A percentile compares a stretch with the other conserved stretches of the same genome.
Conservation (phyloP, 2,113 vertebrate genomes). For the Ellobius talpinus region DNA sequence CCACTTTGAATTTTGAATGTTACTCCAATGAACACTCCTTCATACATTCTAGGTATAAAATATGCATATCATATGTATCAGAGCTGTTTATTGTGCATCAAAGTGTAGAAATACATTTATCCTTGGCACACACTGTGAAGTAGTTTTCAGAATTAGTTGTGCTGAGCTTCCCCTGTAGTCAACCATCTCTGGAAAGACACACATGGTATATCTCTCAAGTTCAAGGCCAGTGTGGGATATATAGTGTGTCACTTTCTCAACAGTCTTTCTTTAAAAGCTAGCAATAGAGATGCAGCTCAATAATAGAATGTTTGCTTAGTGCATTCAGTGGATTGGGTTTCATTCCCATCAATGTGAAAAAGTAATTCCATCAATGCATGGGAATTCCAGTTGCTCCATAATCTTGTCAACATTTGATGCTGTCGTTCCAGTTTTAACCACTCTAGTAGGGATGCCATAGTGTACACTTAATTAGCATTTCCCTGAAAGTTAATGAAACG, state of each 20-base stretch:
- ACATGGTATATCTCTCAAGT: not conserved
- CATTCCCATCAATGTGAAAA: not conserved
- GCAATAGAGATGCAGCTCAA: not conserved
- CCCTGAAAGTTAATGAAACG: not conserved
- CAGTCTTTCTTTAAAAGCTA: not conserved
- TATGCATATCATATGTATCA: not conserved
- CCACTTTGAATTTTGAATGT: not conserved
- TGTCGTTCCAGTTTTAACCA: slow-evolving; percentile 26
- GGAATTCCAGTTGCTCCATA: slow-evolving; percentile 56
- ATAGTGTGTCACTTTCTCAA: not conserved
- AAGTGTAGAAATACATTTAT: not conserved
- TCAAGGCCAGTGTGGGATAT: not conserved
- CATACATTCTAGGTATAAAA: not conserved
- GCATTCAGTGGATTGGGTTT: not conserved
- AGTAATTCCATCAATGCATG: not conserved
- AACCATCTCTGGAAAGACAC: not conserved
- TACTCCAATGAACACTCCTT: not conserved
- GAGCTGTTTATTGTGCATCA: not conserved
- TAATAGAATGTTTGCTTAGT: not conserved
- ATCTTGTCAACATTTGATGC: slow-evolving; percentile 63
- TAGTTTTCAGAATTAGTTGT: not conserved
- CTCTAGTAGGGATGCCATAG: not conserved
- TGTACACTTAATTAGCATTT: not conserved
- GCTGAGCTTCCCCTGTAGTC: not conserved
- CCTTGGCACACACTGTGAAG: slow-evolving; percentile 15